Conservation (phyloP, 2,113 vertebrate genomes). For the Eptatretus burgeri region DNA sequence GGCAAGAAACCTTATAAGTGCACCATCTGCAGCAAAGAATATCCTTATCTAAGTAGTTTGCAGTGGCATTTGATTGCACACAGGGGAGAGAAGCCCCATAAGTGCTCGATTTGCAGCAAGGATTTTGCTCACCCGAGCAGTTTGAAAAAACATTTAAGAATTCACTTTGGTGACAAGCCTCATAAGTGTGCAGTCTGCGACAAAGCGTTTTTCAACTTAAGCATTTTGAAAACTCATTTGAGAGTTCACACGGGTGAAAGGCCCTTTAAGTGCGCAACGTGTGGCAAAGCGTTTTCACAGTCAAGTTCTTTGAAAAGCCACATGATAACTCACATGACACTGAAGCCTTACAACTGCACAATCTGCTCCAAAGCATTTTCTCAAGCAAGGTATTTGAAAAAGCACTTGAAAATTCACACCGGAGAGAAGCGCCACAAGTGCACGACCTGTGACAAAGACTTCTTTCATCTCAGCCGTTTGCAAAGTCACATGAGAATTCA, state of each 20-base stretch:
- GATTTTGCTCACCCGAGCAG: background rate
- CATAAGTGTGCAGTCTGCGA: background rate
- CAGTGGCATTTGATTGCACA: background rate
- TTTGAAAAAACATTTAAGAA: background rate
- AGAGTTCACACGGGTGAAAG: constrained; percentile 1
- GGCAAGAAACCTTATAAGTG: background rate
- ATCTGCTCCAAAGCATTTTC: background rate
- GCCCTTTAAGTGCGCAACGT: background rate
- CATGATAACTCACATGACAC: background rate
- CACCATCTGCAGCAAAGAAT: background rate
- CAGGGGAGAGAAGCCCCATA: constrained; percentile 4
- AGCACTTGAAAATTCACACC: constrained; percentile 4
- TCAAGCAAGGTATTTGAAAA: constrained; percentile 2
- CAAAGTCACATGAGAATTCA: background rate
- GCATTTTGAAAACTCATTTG: background rate
- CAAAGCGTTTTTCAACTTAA: background rate
- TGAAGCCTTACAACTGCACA: background rate
- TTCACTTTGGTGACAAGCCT: background rate
- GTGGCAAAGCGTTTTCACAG: background rate
- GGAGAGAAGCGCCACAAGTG: background rate
- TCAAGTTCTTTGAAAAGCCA: background rate
- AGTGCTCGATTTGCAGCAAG: constrained; percentile 2
- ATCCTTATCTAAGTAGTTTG: background rate
- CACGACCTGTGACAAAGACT: background rate
- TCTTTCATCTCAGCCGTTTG: background rate